Evolutionary conservation across 2,888 invertebrate species (phyloP).

Genomic region (Chrysolina americana): DNA sequence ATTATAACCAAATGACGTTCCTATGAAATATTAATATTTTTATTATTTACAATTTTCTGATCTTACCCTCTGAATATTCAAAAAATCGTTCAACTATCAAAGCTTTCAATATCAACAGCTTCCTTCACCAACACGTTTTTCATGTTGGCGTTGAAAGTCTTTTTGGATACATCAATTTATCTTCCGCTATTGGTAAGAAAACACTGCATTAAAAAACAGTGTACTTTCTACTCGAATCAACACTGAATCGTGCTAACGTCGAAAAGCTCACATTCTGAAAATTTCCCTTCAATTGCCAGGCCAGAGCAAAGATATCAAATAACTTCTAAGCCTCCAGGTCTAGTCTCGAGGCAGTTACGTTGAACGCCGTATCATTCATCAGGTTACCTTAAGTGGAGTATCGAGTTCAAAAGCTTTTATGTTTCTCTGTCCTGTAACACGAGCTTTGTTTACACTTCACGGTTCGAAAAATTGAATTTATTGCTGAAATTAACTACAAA

Average conservation of each 20-base stretch:
- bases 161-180: no score
- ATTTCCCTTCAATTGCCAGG: background rate
- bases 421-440: constrained; percentile 31
- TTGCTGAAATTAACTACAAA: constrained; percentile 5
- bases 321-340: background rate
- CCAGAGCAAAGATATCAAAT: constrained; percentile 3
- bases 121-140: no score
- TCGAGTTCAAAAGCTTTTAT: constrained; percentile 42
- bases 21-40: no score
- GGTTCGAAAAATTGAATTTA: constrained; percentile 18
- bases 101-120: no score
- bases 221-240: no score
- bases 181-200: no score
- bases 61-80: no score
- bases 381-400: constrained; percentile 41
- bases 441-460: constrained; percentile 37
- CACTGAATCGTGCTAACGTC: background rate
- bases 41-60: no score
- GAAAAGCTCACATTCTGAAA: background rate
- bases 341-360: constrained; percentile 20
- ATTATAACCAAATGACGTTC: no score
- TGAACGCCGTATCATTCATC: constrained; percentile 42
- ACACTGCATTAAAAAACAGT: background rate
- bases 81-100: no score
- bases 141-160: no score